phyloP scores from a whole-genome alignment of 2,113 vertebrate genomes.

The Callithrix jacchus region DNA sequence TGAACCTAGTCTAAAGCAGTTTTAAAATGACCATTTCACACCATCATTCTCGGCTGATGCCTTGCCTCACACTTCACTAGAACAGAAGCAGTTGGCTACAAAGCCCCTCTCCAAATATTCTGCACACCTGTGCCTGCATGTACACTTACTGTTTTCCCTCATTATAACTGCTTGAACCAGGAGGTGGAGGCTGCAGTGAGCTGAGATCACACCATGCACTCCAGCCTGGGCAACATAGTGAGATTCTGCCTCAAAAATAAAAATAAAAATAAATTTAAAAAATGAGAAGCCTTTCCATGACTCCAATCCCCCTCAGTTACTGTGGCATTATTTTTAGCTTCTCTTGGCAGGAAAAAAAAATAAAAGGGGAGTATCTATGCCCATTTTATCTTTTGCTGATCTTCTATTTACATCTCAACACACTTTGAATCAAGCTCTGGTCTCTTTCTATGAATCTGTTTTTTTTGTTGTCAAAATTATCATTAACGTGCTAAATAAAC shows the following conservation, averaged over 20 bases:
- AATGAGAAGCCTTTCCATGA: not conserved
- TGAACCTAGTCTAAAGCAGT: not conserved
- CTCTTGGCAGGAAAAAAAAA: not conserved
- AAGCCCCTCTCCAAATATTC: not conserved
- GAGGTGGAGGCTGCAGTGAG: no score
- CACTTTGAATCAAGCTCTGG: not conserved
- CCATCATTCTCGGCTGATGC: not conserved
- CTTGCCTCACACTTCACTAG: not conserved
- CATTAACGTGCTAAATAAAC: not conserved
- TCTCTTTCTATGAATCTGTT: not conserved
- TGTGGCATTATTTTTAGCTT: not conserved
- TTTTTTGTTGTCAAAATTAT: not conserved
- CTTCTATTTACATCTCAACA: not conserved
- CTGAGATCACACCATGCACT: no score
- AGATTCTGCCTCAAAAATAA: no score
- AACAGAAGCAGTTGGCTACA: not conserved
- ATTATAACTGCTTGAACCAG: not conserved
- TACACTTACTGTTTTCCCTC: not conserved
- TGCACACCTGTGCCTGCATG: not conserved
- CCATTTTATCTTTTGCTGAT: not conserved
- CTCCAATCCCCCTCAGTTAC: not conserved
- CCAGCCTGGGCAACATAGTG: no score
- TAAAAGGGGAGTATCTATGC: not conserved
- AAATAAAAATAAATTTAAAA: no score
- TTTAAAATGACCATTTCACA: not conserved